Evolutionary conservation across 2,888 invertebrate genomes (phyloP).

Genomic region (Xanthia icteritia): DNA sequence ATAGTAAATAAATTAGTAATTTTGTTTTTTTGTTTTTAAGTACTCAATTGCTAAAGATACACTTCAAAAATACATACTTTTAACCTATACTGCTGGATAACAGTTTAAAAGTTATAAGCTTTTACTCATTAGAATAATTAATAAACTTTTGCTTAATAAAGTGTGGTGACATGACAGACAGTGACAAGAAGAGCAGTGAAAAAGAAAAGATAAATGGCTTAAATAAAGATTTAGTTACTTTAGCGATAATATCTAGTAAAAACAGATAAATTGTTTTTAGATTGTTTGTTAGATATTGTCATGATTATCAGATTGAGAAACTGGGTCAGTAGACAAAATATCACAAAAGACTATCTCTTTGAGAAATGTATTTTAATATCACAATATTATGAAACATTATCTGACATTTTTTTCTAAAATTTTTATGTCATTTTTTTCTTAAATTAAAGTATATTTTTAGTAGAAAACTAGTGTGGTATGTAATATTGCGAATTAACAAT

Average conservation of each 20-base stretch:
- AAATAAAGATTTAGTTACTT: slow-evolving; percentile 14
- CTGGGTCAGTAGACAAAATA: slow-evolving; percentile 13
- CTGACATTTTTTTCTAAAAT: background rate
- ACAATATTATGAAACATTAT: slow-evolving; percentile 15
- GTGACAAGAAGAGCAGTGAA: no score
- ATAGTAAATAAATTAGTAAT: no score
- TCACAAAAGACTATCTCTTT: slow-evolving; percentile 10
- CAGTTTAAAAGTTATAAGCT: background rate
- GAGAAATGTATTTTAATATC: background rate
- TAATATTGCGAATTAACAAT: no score
- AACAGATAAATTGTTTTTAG: background rate
- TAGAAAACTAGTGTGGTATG: background rate
- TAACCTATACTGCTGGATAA: background rate
- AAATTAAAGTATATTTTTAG: background rate
- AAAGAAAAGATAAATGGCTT: background rate
- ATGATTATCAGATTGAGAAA: slow-evolving; percentile 11
- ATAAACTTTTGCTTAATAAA: background rate
- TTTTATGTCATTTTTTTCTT: background rate
- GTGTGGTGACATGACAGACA: background rate
- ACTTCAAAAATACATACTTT: background rate
- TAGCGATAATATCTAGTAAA: background rate
- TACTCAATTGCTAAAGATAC: background rate
- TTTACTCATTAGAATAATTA: no score
- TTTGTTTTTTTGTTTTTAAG: background rate
- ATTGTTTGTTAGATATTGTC: slow-evolving; percentile 28